Evolutionary conservation across 2,888 invertebrate genomes (phyloP), one percentile per base, ranked within the genome.

Genomic region (Amphipyra tragopoginis): DNA sequence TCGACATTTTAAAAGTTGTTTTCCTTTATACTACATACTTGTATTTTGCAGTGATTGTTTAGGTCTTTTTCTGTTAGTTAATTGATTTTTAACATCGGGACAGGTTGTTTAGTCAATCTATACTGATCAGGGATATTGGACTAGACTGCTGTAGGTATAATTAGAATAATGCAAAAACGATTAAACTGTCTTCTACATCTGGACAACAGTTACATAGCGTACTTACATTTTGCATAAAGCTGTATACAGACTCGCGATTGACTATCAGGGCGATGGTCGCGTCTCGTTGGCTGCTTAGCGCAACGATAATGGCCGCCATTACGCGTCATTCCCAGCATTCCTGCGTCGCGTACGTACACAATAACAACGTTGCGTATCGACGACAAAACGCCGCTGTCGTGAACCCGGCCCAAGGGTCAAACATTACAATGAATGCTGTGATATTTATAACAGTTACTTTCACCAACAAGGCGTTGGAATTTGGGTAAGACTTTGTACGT

Each of bases 231-330:
- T 47, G 48, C 44, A 65, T 64, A 62, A 72, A 56, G 62, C 49
- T 55, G 45, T 45, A 43, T 29, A 13, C 48, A 60, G 67, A 70
- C 69, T 62, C 29, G 70, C 54, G 57, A 76, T 71, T 51, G 60
- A 66, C 65, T 76, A 80, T 79, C 80, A 72, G 74, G 77, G 59
- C 78, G 81, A 85, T 80, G 83, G 82, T 80, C 81, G 82, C 76
- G 77, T 77, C 84, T 79, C 75, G 83, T 82, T 75, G 77, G 72
- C 79, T 82, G 85, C 79, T 85, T 82, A 85, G 78, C 80, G 74
- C 84, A 72, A 76, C 79, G 81, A 82, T 87, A 86, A 87, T 86
- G 82, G 79, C 78, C 21, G 77, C 79, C 80, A 87, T 88, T 86
- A 86, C 80, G 73, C 69, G 76, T 74, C 81, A 85, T 85, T 80